phyloP scores from a whole-genome alignment of 2,113 vertebrate genomes.

The Chloroceryle aenea region DNA sequence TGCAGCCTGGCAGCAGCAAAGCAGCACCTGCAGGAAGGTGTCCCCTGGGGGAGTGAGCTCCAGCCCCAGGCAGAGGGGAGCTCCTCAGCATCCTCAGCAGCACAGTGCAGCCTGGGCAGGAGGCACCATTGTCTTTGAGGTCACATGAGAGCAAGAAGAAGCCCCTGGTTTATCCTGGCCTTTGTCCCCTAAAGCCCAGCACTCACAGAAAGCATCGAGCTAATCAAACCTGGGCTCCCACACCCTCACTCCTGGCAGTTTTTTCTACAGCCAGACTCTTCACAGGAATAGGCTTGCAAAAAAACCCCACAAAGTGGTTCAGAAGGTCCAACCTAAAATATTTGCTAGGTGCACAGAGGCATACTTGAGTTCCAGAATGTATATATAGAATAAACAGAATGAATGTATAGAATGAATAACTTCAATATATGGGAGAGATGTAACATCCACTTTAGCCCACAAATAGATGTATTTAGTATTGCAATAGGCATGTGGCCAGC shows the following conservation, averaged over 20 bases:
- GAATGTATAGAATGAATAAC: neutral
- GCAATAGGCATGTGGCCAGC: neutral
- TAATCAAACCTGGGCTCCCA: neutral
- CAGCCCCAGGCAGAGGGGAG: rapidly evolving
- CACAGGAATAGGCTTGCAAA: neutral
- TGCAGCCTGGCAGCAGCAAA: neutral
- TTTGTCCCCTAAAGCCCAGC: neutral
- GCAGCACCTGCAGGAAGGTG: neutral
- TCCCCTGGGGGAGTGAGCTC: rapidly evolving
- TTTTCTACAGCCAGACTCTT: neutral
- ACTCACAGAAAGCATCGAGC: neutral
- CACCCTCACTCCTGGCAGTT: neutral
- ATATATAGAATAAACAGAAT: neutral
- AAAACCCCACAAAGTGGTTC: neutral
- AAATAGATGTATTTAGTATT: neutral
- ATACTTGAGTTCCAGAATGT: neutral
- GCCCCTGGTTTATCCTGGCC: neutral
- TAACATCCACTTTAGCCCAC: neutral
- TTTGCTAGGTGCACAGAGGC: neutral
- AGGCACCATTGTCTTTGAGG: neutral
- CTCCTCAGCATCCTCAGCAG: neutral
- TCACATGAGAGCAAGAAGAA: neutral
- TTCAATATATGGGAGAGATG: neutral
- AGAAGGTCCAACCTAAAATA: neutral
- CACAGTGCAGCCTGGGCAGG: rapidly evolving